These are phyloP conservation scores for Sycophaga agraensis DNA, from an alignment of 1,140 invertebrate genomes.

Conservation along the genomic window DNA sequence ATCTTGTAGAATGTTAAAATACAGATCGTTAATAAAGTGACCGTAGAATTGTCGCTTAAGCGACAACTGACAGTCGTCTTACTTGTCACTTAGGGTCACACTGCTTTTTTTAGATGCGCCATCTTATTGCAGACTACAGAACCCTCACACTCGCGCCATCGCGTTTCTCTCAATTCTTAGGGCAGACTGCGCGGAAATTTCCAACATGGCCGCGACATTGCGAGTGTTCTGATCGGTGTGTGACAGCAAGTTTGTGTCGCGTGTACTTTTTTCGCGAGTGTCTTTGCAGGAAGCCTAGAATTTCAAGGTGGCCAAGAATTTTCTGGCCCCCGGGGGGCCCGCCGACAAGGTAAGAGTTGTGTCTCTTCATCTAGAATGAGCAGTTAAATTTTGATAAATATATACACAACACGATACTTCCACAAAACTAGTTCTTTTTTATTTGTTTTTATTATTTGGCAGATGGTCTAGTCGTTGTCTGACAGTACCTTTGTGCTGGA, in stretches of 20 bases:
- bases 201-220: constrained; percentile 27
- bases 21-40: too few species aligned
- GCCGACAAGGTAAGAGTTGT: constrained; percentile 12
- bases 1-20: too few species aligned
- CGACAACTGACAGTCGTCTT: too few species aligned
- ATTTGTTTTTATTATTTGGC: not conserved
- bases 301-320: not conserved
- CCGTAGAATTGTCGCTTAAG: too few species aligned
- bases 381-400: too few species aligned
- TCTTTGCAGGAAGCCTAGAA: not conserved
- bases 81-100: too few species aligned
- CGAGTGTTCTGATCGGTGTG: constrained; percentile 20
- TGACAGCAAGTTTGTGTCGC: constrained; percentile 18
- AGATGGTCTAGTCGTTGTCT: not conserved
- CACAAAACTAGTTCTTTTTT: not conserved
- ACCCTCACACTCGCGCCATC: constrained; percentile 2
- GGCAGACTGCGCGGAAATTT: constrained; percentile 16
- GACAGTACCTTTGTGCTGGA: not conserved
- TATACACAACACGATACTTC: not conserved
- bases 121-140: not conserved
- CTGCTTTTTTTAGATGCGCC: constrained; percentile 7
- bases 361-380: too few species aligned
- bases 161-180: not conserved
- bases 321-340: constrained; percentile 14
- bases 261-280: constrained; percentile 18